These are phyloP conservation scores for Eublepharis macularius DNA, from an alignment of 2,113 vertebrate species.

Conservation along the genomic window DNA sequence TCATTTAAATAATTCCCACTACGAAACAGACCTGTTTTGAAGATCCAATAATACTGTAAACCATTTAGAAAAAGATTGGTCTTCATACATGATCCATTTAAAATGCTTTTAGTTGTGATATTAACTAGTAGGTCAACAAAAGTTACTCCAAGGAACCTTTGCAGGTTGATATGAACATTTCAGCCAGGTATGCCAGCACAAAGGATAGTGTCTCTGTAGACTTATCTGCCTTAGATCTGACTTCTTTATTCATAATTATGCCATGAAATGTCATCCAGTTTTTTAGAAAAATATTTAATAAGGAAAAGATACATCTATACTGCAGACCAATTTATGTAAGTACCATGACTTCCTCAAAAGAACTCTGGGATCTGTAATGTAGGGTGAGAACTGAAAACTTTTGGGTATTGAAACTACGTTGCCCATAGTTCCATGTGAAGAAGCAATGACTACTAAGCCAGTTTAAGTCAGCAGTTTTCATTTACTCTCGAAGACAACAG, in stretches of 20 bases:
- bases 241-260: neutral
- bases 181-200: neutral
- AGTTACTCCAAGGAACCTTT: neutral
- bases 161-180: neutral
- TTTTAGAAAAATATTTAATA: neutral
- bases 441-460: too few relatives aligned
- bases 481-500: neutral
- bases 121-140: neutral
- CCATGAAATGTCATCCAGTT: neutral
- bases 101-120: neutral
- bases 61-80: neutral
- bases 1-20: neutral
- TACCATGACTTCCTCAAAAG: neutral
- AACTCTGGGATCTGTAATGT: neutral
- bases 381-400: neutral
- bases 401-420: neutral
- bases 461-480: neutral
- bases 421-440: neutral
- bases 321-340: neutral
- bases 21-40: neutral
- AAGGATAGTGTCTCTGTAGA: neutral
- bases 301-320: neutral
- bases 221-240: neutral
- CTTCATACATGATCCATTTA: neutral
- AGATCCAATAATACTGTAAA: neutral